Conservation (phyloP, 2,888 invertebrate species). For the Campaea margaritaria region DNA sequence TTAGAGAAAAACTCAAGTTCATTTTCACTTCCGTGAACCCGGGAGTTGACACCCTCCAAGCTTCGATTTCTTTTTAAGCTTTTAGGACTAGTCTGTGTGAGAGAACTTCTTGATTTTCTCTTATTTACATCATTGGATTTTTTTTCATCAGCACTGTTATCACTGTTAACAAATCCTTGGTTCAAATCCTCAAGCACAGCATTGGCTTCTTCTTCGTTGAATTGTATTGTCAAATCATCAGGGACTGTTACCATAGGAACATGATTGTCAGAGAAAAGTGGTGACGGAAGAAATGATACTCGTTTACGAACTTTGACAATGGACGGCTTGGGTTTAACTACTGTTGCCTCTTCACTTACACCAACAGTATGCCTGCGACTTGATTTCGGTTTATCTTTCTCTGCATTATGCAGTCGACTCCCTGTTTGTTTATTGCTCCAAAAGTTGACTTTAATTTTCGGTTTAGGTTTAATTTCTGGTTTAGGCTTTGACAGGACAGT, state of each 20-base stretch:
- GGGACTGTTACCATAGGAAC: conserved; percentile 81
- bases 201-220: conserved; percentile 80
- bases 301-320: conserved; percentile 72
- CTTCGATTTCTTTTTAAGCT: conserved; percentile 62
- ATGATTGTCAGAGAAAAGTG: conserved; percentile 76
- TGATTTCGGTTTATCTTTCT: conserved; percentile 51
- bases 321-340: conserved; percentile 58
- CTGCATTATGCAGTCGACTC: conserved; percentile 58
- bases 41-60: conserved; percentile 52
- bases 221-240: conserved; percentile 79
- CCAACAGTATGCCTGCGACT: conserved; percentile 69
- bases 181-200: conserved; percentile 73
- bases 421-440: conserved; percentile 73
- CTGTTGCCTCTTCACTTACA: conserved; percentile 44
- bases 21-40: conserved; percentile 65
- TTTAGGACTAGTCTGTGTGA: conserved; percentile 55
- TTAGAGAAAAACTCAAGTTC: conserved; percentile 80
- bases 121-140: conserved; percentile 52
- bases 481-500: conserved; percentile 59
- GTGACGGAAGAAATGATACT: conserved; percentile 77
- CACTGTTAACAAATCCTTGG: conserved; percentile 62
- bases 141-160: conserved; percentile 25
- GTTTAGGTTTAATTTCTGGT: conserved; percentile 63
- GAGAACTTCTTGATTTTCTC: conserved; percentile 55
- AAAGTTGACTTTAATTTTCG: conserved; percentile 79